These are phyloP conservation scores for Achroia grisella DNA, from an alignment of 1,140 invertebrate species.

Conservation along the genomic window DNA sequence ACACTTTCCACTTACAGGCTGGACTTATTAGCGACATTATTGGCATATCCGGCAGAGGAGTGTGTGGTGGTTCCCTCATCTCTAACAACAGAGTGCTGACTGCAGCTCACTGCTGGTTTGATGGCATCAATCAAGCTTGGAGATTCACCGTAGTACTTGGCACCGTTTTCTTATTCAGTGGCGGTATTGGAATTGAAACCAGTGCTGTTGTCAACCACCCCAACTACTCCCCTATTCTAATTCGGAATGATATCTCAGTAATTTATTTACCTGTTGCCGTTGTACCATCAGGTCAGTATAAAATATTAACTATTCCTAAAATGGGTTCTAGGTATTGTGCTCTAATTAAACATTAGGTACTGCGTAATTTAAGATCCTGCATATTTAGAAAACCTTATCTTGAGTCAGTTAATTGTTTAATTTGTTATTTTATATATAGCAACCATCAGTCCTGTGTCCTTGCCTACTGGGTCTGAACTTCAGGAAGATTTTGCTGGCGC, in stretches of 20 bases:
- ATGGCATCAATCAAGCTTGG: slow-evolving; percentile 26
- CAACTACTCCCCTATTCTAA: slow-evolving; percentile 15
- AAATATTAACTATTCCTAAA: neutral
- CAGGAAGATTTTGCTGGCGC: slow-evolving; percentile 22
- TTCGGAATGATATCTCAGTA: slow-evolving; percentile 56
- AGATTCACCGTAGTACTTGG: slow-evolving; percentile 30
- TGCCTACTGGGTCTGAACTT: slow-evolving; percentile 21
- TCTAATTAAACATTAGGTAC: too few relatives aligned
- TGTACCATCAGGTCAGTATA: slow-evolving; percentile 19
- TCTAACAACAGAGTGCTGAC: slow-evolving; percentile 21
- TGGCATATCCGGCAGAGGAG: slow-evolving; percentile 12
- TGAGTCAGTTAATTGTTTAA: too few relatives aligned
- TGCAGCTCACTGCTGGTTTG: slow-evolving; percentile 41
- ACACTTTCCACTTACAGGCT: slow-evolving; percentile 18
- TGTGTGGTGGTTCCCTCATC: slow-evolving; percentile 34
- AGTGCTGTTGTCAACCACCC: slow-evolving; percentile 23
- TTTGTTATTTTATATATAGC: slow-evolving; percentile 17
- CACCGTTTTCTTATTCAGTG: slow-evolving; percentile 23
- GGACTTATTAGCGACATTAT: slow-evolving; percentile 29
- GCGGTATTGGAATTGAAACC: slow-evolving; percentile 22
- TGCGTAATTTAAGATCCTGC: too few relatives aligned
- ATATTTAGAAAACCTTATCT: too few relatives aligned
- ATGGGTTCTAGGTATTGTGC: neutral
- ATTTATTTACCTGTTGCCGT: slow-evolving; percentile 39
- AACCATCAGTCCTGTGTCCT: slow-evolving; percentile 18